These are phyloP conservation scores for Willisornis vidua DNA, from an alignment of 2,113 vertebrate genomes.

Conservation along the genomic window DNA sequence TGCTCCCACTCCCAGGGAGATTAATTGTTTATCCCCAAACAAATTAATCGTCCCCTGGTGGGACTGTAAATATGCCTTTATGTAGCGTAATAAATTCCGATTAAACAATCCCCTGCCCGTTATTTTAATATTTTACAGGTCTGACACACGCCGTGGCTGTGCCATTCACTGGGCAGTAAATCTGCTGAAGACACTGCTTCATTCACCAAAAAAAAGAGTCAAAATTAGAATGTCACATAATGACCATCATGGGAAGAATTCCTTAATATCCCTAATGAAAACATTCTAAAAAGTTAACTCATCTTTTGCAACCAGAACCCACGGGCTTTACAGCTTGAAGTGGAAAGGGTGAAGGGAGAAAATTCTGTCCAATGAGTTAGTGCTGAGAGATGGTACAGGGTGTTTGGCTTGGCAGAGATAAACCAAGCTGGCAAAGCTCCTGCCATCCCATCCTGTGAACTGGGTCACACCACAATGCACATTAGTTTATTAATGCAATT, in stretches of 20 bases:
- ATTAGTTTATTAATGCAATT: not conserved
- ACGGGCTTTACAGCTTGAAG: not conserved
- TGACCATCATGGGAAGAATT: not conserved
- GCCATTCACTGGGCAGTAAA: constrained; percentile 23
- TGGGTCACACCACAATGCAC: not conserved
- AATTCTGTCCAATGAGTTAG: not conserved
- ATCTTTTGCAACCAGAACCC: not conserved
- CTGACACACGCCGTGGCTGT: not conserved
- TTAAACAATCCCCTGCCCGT: constrained; percentile 38
- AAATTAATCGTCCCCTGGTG: constrained; percentile 64
- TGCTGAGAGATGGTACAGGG: not conserved
- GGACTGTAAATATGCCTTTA: constrained; percentile 63
- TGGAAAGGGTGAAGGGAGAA: not conserved
- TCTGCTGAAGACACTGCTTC: not conserved
- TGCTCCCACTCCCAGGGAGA: constrained; percentile 61
- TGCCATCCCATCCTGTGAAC: not conserved
- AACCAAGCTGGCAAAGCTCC: not conserved
- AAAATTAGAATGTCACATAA: not conserved
- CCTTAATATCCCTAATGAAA: not conserved
- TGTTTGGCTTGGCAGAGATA: not conserved
- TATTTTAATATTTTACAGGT: constrained; percentile 43
- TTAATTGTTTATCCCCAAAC: constrained; percentile 66
- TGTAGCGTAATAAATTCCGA: constrained; percentile 44
- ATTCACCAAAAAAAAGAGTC: not conserved
- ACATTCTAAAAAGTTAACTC: not conserved